Evolutionary conservation across 1,140 invertebrate species (phyloP).

Genomic region (Drosophila yakuba): DNA sequence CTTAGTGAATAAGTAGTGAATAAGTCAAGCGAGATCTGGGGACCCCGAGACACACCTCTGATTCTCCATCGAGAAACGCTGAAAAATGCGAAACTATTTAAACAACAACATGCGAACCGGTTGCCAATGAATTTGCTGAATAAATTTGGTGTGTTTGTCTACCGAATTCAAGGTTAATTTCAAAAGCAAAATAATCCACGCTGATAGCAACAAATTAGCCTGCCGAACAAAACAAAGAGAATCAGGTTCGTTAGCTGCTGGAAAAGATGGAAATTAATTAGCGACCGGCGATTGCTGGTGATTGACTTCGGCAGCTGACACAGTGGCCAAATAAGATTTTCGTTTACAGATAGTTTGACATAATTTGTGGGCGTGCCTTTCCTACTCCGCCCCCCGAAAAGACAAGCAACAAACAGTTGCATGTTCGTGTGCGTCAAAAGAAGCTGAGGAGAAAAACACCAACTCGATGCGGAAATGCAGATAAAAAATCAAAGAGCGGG

Average conservation of each 20-base stretch:
- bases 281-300: constrained; percentile 12
- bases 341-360: constrained; percentile 51
- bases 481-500: constrained; percentile 52
- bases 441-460: constrained; percentile 33
- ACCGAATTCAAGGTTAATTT: constrained; percentile 63
- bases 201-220: constrained; percentile 12
- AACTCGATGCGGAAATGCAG: constrained; percentile 71
- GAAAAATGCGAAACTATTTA: constrained; percentile 38
- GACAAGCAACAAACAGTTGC: constrained; percentile 50
- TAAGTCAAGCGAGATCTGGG: constrained; percentile 9
- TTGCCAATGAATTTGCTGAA: constrained; percentile 25
- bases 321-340: constrained; percentile 43
- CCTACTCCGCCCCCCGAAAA: background rate
- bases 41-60: constrained; percentile 9
- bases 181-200: constrained; percentile 30
- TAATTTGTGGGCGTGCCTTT: constrained; percentile 61
- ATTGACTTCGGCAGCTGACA: constrained; percentile 43
- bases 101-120: constrained; percentile 49
- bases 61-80: constrained; percentile 4
- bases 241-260: background rate
- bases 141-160: constrained; percentile 47
- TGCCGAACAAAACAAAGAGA: background rate
- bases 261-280: constrained; percentile 35
- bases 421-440: constrained; percentile 53
- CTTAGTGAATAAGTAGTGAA: constrained; percentile 28